Evolutionary conservation across 2,888 invertebrate species (phyloP).

Genomic region (Sarcophaga subvicina): DNA sequence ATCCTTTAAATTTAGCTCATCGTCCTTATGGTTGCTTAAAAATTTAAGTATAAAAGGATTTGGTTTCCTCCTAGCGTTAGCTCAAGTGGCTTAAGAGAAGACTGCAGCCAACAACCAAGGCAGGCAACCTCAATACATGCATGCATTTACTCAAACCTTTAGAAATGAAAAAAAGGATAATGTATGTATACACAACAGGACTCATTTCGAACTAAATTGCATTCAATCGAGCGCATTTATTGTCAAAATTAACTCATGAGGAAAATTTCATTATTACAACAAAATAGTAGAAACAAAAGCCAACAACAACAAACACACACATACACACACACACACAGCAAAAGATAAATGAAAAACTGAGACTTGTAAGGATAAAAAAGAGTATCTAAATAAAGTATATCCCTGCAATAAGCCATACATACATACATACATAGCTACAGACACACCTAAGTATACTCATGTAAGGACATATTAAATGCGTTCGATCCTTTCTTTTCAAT

Average conservation of each 20-base stretch:
- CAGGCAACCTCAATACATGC: constrained; percentile 54
- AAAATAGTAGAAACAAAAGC: constrained; percentile 43
- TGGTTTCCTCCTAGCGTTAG: constrained; percentile 68
- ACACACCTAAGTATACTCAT: constrained; percentile 19
- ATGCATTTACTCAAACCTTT: constrained; percentile 22
- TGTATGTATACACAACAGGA: constrained; percentile 58
- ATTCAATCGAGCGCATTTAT: constrained; percentile 81
- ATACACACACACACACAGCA: background rate
- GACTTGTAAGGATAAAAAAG: constrained; percentile 25
- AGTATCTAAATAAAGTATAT: constrained; percentile 12
- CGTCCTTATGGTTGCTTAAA: constrained; percentile 50
- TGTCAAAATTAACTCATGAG: constrained; percentile 81
- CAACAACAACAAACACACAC: no score
- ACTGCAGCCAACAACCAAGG: constrained; percentile 47
- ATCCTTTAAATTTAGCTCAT: constrained; percentile 27
- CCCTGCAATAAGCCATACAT: constrained; percentile 45
- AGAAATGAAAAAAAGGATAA: constrained; percentile 17
- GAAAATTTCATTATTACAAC: constrained; percentile 81
- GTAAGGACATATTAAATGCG: constrained; percentile 53
- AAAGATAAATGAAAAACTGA: constrained; percentile 21
- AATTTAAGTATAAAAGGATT: constrained; percentile 45
- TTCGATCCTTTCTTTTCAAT: constrained; percentile 38
- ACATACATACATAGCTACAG: background rate
- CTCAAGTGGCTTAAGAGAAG: constrained; percentile 78
- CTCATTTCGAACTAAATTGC: constrained; percentile 75